phyloP scores from a whole-genome alignment of 2,797 vertebrate genomes.

The Acipenser transmontanus region DNA sequence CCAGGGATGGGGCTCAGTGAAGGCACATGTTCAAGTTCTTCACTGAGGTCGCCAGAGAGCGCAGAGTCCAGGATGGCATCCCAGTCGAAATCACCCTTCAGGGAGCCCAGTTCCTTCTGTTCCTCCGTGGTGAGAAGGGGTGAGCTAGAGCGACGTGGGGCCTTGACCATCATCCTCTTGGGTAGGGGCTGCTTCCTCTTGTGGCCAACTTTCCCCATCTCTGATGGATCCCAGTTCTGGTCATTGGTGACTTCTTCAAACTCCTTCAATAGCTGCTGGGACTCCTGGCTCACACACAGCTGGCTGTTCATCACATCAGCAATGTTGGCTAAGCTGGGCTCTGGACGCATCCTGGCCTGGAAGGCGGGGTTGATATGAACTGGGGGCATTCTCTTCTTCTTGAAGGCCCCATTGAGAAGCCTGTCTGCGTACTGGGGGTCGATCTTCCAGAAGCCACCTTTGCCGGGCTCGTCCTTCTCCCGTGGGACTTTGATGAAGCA shows the following conservation, averaged over 20 bases:
- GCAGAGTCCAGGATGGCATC: constrained; percentile 78
- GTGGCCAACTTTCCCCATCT: constrained; percentile 46
- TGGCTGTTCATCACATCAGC: background rate
- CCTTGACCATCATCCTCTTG: constrained; percentile 56
- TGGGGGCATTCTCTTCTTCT: constrained; percentile 74
- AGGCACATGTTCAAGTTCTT: constrained; percentile 62
- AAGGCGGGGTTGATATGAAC: constrained; percentile 81
- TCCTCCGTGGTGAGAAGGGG: constrained; percentile 73
- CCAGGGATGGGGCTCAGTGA: constrained; percentile 59
- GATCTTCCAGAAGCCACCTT: constrained; percentile 94
- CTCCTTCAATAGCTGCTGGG: constrained; percentile 74
- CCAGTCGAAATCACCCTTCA: constrained; percentile 95
- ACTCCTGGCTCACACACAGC: constrained; percentile 55
- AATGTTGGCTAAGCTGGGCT: constrained; percentile 9
- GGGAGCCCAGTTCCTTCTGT: constrained; percentile 71
- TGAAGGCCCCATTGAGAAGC: constrained; percentile 78
- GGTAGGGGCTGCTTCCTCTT: constrained; percentile 67
- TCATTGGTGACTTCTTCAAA: constrained; percentile 73
- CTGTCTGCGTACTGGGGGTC: constrained; percentile 85
- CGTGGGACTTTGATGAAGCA: constrained; percentile 96
- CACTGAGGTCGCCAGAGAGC: constrained; percentile 70
- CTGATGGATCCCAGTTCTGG: constrained; percentile 59
- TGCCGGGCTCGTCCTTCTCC: constrained; percentile 89
- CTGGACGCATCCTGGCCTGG: constrained; percentile 46
- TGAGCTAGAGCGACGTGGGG: constrained; percentile 53